phyloP scores from a whole-genome alignment of 2,113 vertebrate species.

The Rostratula benghalensis region DNA sequence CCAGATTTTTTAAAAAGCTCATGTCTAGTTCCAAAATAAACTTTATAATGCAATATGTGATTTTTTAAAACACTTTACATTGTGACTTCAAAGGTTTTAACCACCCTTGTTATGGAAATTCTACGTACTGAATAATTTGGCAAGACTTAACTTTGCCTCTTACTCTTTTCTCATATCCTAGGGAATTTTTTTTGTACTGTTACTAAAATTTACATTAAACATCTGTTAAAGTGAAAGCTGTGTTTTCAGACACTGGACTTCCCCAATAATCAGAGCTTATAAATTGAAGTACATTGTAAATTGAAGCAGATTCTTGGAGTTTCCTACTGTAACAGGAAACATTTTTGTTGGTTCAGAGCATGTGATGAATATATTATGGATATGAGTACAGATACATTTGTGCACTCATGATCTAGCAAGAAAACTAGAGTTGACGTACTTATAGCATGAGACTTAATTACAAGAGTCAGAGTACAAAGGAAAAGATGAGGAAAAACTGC shows the following conservation, averaged over 20 bases:
- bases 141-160: not conserved
- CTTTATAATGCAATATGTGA: not conserved
- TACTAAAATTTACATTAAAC: not conserved
- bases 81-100: not conserved
- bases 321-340: not conserved
- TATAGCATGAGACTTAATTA: not conserved
- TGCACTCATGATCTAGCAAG: not conserved
- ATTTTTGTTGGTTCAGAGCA: not conserved
- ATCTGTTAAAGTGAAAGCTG: not conserved
- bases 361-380: not conserved
- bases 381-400: not conserved
- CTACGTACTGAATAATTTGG: not conserved
- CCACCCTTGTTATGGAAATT: not conserved
- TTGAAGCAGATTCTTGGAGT: not conserved
- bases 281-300: not conserved
- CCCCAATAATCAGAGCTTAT: not conserved
- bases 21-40: not conserved
- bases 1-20: not conserved
- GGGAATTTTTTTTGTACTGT: not conserved
- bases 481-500: constrained; percentile 7
- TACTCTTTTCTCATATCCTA: not conserved
- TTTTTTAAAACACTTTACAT: not conserved
- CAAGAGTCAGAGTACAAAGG: not conserved
- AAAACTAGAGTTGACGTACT: not conserved
- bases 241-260: not conserved